A percentile compares a stretch with the other conserved stretches of the same genome.
phyloP scores from a whole-genome alignment of 2,113 vertebrate genomes.

The Upupa epops region DNA sequence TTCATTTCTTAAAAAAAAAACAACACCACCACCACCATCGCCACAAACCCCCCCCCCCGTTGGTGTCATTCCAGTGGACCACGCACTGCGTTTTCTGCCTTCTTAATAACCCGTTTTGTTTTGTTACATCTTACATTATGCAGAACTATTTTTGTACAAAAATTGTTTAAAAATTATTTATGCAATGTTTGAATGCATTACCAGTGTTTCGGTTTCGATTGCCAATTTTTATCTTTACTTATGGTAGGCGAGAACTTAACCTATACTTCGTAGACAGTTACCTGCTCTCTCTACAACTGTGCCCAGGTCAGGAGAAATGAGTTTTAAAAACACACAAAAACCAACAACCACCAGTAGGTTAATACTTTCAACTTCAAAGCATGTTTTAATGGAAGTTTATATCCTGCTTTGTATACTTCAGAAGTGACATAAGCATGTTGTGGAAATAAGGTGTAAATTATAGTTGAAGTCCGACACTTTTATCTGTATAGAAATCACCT shows the following conservation, averaged over 20 bases:
- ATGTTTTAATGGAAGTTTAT: constrained; percentile 77
- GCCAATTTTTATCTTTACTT: constrained; percentile 79
- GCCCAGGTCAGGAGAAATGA: constrained; percentile 62
- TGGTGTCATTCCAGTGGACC: constrained; percentile 71
- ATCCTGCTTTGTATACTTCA: constrained; percentile 73
- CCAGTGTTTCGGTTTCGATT: constrained; percentile 80
- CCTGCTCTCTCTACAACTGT: constrained; percentile 69
- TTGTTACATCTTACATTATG: constrained; percentile 89
- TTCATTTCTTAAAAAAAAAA: constrained; percentile 64
- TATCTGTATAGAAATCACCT: constrained; percentile 73
- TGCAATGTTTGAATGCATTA: constrained; percentile 90
- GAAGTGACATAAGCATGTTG: constrained; percentile 77
- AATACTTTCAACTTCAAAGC: constrained; percentile 74
- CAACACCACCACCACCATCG: too few relatives aligned
- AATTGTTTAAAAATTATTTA: constrained; percentile 93
- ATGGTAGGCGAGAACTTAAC: constrained; percentile 75
- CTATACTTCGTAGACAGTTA: constrained; percentile 66
- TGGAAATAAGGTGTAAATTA: constrained; percentile 75
- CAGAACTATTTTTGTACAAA: constrained; percentile 98
- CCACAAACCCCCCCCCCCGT: too few relatives aligned
- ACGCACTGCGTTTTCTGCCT: constrained; percentile 76
- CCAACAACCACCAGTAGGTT: constrained; percentile 60
- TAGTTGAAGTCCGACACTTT: constrained; percentile 70
- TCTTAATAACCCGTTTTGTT: constrained; percentile 83
- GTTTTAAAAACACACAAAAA: too few relatives aligned